Evolutionary conservation across 2,113 vertebrate genomes (phyloP).

Genomic region (Python bivittatus): DNA sequence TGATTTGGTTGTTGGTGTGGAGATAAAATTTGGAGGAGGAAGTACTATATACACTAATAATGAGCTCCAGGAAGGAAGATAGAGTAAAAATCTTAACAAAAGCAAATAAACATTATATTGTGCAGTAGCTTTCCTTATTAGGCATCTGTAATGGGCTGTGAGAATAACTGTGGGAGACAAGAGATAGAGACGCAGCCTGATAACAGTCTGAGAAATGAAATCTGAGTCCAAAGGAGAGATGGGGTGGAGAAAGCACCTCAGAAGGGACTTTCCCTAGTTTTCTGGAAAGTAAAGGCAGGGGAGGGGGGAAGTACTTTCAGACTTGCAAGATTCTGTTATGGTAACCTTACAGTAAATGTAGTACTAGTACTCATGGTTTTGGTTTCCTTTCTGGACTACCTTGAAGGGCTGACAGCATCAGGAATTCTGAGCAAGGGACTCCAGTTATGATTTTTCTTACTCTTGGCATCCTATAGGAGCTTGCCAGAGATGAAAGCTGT

Average conservation of each 20-base stretch:
- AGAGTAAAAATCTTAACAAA: neutral
- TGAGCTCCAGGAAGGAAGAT: neutral
- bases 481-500: neutral
- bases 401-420: too few relatives aligned
- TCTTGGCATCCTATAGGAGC: neutral
- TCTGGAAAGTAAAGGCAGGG: neutral
- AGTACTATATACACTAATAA: neutral
- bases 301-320: neutral
- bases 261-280: neutral
- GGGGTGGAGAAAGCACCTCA: neutral
- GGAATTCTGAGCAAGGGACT: neutral
- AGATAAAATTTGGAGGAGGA: neutral
- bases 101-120: neutral
- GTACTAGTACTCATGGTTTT: neutral
- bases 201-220: neutral
- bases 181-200: neutral
- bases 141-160: neutral
- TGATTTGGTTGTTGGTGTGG: neutral
- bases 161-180: neutral
- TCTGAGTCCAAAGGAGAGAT: neutral
- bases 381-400: too few relatives aligned
- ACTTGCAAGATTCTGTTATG: neutral
- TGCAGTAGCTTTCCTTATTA: neutral
- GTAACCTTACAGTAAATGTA: neutral
- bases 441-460: neutral